Evolutionary conservation across 1,140 invertebrate species (phyloP).

Genomic region (Drosophila navojoa): DNA sequence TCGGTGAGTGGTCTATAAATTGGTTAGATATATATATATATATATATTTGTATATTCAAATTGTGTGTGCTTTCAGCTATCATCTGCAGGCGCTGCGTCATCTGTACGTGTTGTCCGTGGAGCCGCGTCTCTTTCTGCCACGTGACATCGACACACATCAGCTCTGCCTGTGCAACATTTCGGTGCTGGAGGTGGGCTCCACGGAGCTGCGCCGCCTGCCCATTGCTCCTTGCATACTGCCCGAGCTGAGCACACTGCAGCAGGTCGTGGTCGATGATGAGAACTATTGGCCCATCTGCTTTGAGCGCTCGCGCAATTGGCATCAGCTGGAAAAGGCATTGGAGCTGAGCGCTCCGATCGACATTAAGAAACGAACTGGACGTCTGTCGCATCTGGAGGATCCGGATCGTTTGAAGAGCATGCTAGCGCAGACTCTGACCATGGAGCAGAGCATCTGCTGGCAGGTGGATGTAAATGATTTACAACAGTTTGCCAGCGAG

Average conservation of each 20-base stretch:
- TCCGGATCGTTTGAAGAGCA: slow-evolving; percentile 93
- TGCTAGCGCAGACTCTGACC: slow-evolving; percentile 92
- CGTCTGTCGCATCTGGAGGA: slow-evolving; percentile 95
- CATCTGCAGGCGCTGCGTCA: slow-evolving; percentile 98
- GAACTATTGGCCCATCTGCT: slow-evolving; percentile 94
- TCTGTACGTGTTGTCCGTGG: slow-evolving; percentile 96
- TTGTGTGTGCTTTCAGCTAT: slow-evolving; percentile 84
- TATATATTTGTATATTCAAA: neutral
- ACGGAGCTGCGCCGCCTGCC: slow-evolving; percentile 69
- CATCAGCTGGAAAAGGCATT: slow-evolving; percentile 90
- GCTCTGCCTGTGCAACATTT: slow-evolving; percentile 92
- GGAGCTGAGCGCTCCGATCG: slow-evolving; percentile 88
- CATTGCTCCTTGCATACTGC: slow-evolving; percentile 92
- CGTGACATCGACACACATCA: slow-evolving; percentile 92
- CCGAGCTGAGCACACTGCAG: slow-evolving; percentile 90
- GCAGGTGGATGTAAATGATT: slow-evolving; percentile 87
- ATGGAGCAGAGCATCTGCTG: slow-evolving; percentile 87
- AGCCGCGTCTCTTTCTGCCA: slow-evolving; percentile 94
- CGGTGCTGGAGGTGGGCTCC: slow-evolving; percentile 72
- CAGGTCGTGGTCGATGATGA: slow-evolving; percentile 92
- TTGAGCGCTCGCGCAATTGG: slow-evolving; percentile 93
- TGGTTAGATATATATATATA: neutral
- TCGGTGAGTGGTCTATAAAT: slow-evolving; percentile 68
- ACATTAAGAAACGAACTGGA: slow-evolving; percentile 95
- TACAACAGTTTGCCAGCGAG: slow-evolving; percentile 89